Base-by-base conservation (phyloP, 2,888 invertebrate species). In the Ephialtes manifestator region DNA sequence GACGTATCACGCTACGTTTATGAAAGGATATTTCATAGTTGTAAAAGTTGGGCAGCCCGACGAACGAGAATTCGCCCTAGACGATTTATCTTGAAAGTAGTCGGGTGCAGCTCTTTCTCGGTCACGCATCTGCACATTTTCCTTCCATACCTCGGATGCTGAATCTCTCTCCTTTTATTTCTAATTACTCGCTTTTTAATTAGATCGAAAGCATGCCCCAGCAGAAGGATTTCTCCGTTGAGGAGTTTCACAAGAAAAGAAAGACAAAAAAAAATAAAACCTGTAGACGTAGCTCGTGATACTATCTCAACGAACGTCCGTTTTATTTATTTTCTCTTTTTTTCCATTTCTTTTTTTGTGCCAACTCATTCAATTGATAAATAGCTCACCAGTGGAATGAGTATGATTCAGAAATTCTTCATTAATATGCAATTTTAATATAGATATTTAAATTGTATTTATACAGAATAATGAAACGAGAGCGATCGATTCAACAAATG, bases 11-110 rank as follows among this genome's bases (percentile, higher is more conserved):
- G 87, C 60, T 24, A 82, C 88, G 89, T 86, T 89, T 89, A 88
- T 83, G 88, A 86, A 88, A 84, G 84, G 87, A 90, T 91, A 91
- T 90, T 90, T 90, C 87, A 90, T 90, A 88, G 89, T 90, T 86
- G 86, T 79, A 87, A 85, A 90, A 91, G 88, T 90, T 89, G 86
- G 78, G 65, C 78, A 46, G 48, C 67, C 67, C 67, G 63, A 76
- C 65, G 51, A 78, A 75, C 82, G 63, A 67, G 65, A 74, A 84
- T 78, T 78, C 55, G 55, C 58, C 65, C 53, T 46, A 51, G 67
- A 80, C 81, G 85, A 88, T 90, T 89, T 88, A 88, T 90, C 84
- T 76, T 43, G 35, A 80, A 71, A 84, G 71, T 65, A 72, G 75
- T 63, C 39, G 46, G 24, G 46, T 53, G 24, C 55, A 46, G 15